phyloP scores from a whole-genome alignment of 2,113 vertebrate species.

The Phainopepla nitens region DNA sequence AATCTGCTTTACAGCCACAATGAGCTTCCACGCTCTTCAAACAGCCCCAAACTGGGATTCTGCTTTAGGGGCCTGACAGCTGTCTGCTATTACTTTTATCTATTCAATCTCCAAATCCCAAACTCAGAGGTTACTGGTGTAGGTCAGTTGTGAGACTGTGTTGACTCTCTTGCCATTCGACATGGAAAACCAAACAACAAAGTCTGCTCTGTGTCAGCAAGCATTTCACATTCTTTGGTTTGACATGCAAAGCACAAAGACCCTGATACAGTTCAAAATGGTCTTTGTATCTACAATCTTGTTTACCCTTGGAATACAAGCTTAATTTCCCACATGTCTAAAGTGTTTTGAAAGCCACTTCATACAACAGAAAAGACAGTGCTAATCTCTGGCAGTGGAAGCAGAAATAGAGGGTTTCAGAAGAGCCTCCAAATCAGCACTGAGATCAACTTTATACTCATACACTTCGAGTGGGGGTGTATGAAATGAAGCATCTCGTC shows the following conservation, averaged over 20 bases:
- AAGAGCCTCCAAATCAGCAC: neutral
- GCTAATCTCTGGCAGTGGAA: constrained; percentile 1
- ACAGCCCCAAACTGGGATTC: neutral
- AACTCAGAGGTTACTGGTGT: constrained; percentile 28
- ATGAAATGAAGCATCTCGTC: neutral
- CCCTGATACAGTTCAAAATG: constrained; percentile 28
- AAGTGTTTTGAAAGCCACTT: constrained; percentile 36
- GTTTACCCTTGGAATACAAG: constrained; percentile 46
- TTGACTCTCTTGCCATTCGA: constrained; percentile 52
- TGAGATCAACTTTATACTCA: neutral
- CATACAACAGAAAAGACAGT: neutral
- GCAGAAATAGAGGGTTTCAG: neutral
- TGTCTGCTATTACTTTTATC: constrained; percentile 44
- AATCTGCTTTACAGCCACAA: neutral
- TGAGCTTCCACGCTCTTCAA: neutral
- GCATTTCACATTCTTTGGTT: constrained; percentile 46
- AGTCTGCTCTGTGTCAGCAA: constrained; percentile 44
- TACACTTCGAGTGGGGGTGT: neutral
- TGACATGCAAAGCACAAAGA: constrained; percentile 58
- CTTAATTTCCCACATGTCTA: constrained; percentile 36
- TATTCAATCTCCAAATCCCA: constrained; percentile 56
- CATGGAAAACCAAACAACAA: constrained; percentile 59
- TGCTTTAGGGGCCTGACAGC: neutral
- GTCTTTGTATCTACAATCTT: constrained; percentile 44
- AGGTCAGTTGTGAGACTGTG: constrained; percentile 41